Conservation (phyloP, 2,113 vertebrate genomes). For the Proterorhinus semilunaris region DNA sequence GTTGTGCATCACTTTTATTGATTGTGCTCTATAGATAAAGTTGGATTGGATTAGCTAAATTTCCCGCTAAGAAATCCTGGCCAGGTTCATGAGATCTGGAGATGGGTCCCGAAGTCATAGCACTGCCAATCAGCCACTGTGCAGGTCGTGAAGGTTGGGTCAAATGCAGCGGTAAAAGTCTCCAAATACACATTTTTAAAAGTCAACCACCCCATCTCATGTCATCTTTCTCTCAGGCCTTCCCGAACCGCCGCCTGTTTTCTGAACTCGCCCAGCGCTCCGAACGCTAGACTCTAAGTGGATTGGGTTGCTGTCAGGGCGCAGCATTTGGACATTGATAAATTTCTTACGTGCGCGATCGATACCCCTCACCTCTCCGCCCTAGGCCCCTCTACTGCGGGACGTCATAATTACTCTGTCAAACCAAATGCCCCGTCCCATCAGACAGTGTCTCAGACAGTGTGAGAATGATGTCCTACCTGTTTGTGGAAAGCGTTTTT, state of each 20-base stretch:
- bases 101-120: no score
- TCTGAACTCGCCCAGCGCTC: conserved; percentile 49
- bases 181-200: no score
- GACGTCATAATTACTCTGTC: conserved; percentile 96
- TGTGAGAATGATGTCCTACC: conserved; percentile 26
- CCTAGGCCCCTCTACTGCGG: conserved; percentile 75
- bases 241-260: conserved; percentile 37
- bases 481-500: conserved; percentile 21
- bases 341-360: conserved; percentile 91
- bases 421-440: conserved; percentile 78
- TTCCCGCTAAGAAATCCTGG: no score
- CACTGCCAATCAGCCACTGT: no score
- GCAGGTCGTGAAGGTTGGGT: no score
- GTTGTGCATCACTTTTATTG: no score
- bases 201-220: background rate
- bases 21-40: no score
- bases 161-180: no score
- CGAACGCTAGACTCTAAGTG: conserved; percentile 64
- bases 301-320: conserved; percentile 79
- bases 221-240: conserved; percentile 22
- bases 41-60: no score
- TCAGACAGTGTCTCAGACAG: conserved; percentile 44
- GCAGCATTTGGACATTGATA: conserved; percentile 89
- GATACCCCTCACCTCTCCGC: conserved; percentile 85
- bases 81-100: no score